Conservation (phyloP, 2,113 vertebrate genomes). For the Romanogobio albipinnatus region DNA sequence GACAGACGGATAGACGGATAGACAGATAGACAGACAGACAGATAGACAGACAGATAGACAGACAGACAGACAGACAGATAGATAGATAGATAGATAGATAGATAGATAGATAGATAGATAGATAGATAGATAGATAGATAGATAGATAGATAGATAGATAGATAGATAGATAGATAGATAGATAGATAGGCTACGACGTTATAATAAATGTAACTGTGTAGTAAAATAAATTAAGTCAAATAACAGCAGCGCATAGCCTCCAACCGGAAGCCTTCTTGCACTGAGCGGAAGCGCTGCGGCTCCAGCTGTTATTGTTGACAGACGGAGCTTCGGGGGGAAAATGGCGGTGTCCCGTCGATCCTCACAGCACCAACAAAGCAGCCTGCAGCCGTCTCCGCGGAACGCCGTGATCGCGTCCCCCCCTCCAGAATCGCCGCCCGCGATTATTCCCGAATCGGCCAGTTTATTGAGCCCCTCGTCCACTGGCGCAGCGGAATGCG, state of each 20-base stretch:
- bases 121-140: constrained; percentile 13
- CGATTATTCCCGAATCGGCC: constrained; percentile 62
- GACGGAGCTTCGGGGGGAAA: constrained; percentile 56
- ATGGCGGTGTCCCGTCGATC: constrained; percentile 81
- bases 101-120: not conserved
- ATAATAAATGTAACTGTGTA: not conserved
- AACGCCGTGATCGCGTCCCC: constrained; percentile 65
- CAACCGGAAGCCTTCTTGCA: constrained; percentile 27
- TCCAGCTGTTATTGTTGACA: constrained; percentile 59
- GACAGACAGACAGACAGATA: not conserved
- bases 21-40: not conserved
- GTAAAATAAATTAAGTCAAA: not conserved
- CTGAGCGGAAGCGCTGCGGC: constrained; percentile 33
- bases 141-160: constrained; percentile 14
- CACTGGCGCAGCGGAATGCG: constrained; percentile 66
- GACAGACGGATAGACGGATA: no score
- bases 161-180: not conserved
- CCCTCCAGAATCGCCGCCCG: constrained; percentile 60
- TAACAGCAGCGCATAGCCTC: not conserved
- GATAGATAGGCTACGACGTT: not conserved
- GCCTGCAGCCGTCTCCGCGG: constrained; percentile 73
- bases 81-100: not conserved
- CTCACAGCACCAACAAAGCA: constrained; percentile 75
- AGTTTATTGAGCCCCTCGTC: constrained; percentile 58
- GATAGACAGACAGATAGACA: not conserved